A percentile compares a stretch with the other conserved stretches of the same genome.
Evolutionary conservation across 2,113 vertebrate genomes (phyloP).

Genomic region (Furnarius figulus): DNA sequence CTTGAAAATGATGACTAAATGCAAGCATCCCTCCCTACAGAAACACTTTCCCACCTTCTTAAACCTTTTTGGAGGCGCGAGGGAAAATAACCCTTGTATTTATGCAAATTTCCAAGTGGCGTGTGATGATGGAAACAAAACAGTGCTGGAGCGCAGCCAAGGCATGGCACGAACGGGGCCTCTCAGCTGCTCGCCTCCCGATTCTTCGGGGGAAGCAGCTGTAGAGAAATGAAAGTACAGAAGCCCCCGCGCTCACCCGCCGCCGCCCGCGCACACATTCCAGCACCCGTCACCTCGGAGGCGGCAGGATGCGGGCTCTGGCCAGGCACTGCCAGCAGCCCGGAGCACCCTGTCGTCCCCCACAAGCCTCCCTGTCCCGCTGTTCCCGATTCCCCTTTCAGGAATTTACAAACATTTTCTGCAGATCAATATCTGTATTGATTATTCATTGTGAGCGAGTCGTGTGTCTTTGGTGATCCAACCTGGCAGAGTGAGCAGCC

Average conservation of each 20-base stretch:
- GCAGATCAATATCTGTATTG: slow-evolving; percentile 87
- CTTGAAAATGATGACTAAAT: slow-evolving; percentile 56
- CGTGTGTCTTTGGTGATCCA: slow-evolving; percentile 85
- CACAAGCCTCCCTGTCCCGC: slow-evolving; percentile 77
- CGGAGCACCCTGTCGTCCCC: slow-evolving; percentile 70
- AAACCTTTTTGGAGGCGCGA: slow-evolving; percentile 74
- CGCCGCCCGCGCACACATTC: slow-evolving; percentile 69
- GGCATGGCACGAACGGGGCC: slow-evolving; percentile 76
- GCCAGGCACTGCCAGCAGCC: slow-evolving; percentile 48
- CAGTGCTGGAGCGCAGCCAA: slow-evolving; percentile 83
- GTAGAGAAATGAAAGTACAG: slow-evolving; percentile 73
- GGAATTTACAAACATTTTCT: slow-evolving; percentile 89
- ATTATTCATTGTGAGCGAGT: slow-evolving; percentile 86
- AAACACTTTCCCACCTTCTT: slow-evolving; percentile 66
- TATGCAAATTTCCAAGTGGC: slow-evolving; percentile 82
- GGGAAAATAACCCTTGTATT: slow-evolving; percentile 80
- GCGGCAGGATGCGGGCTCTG: slow-evolving; percentile 64
- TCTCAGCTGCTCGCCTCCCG: slow-evolving; percentile 75
- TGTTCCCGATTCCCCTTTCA: slow-evolving; percentile 77
- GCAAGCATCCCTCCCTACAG: slow-evolving; percentile 51
- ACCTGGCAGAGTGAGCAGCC: slow-evolving; percentile 80
- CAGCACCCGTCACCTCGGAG: slow-evolving; percentile 75
- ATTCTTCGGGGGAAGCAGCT: slow-evolving; percentile 78
- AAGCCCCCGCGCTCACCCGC: slow-evolving; percentile 54
- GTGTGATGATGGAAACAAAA: slow-evolving; percentile 84